Conservation (phyloP, 2,797 vertebrate species). For the Linurgus olivaceus region DNA sequence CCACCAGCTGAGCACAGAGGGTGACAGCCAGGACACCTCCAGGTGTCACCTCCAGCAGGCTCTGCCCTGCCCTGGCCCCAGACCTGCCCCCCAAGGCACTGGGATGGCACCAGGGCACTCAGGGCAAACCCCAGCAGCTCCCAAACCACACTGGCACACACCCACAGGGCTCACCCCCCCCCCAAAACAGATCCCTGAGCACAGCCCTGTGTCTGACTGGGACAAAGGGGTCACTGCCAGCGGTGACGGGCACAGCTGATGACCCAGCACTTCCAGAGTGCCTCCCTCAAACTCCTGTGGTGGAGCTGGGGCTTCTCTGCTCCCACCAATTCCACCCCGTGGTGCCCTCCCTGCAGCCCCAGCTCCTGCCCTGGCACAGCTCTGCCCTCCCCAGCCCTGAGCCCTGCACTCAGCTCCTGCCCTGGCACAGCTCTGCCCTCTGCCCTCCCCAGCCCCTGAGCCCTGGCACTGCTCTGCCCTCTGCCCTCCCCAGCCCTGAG, state of each 20-base stretch:
- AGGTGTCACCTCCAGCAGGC: not conserved
- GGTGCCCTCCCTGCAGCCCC: rapidly evolving
- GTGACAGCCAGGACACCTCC: not conserved
- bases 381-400: not conserved
- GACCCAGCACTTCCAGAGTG: not conserved
- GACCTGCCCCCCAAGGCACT: rapidly evolving
- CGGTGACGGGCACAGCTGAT: not conserved
- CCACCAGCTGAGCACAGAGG: rapidly evolving
- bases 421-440: too few relatives aligned
- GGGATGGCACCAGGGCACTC: rapidly evolving
- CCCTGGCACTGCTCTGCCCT: too few relatives aligned
- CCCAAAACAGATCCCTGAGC: rapidly evolving
- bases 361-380: not conserved
- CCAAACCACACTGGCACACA: rapidly evolving
- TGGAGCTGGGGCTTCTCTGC: rapidly evolving
- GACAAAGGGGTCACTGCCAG: not conserved
- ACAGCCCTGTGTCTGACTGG: not conserved
- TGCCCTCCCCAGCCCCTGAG: not conserved
- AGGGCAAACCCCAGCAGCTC: not conserved
- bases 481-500: too few relatives aligned
- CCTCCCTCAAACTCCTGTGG: rapidly evolving
- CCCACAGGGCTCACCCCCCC: not conserved
- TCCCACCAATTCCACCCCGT: not conserved
- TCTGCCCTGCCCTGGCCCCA: not conserved
- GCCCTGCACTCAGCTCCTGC: too few relatives aligned